Conservation (phyloP, 1,140 invertebrate species). For the Cherax quadricarinatus region DNA sequence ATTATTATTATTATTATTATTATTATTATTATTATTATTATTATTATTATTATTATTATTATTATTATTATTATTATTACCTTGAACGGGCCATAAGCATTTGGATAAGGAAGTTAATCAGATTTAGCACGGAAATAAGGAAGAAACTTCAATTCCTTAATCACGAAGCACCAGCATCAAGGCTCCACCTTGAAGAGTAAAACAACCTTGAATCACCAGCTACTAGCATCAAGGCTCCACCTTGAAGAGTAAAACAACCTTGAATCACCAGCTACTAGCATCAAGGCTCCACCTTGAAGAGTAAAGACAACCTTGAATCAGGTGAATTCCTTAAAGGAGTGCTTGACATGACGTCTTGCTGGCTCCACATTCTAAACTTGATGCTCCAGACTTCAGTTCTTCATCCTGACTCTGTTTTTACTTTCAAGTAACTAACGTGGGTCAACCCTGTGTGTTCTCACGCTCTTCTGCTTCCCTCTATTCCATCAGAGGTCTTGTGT, state of each 20-base stretch:
- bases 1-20: constrained; percentile 5
- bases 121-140: background rate
- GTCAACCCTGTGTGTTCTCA: no score
- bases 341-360: no score
- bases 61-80: background rate
- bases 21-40: constrained; percentile 13
- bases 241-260: background rate
- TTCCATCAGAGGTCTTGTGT: no score
- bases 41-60: constrained; percentile 13
- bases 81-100: background rate
- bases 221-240: background rate
- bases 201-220: background rate
- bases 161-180: background rate
- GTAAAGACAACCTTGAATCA: background rate
- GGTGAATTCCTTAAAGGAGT: no score
- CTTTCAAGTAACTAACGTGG: no score
- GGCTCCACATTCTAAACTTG: no score
- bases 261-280: background rate
- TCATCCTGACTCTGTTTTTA: no score
- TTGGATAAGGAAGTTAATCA: background rate
- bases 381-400: no score
- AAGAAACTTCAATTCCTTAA: background rate
- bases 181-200: background rate
- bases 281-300: background rate
- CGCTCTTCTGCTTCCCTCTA: no score